A percentile compares a stretch with the other conserved stretches of the same genome.
Evolutionary conservation across 2,797 vertebrate species (phyloP).

Genomic region (Neosilurus hyrtlii): DNA sequence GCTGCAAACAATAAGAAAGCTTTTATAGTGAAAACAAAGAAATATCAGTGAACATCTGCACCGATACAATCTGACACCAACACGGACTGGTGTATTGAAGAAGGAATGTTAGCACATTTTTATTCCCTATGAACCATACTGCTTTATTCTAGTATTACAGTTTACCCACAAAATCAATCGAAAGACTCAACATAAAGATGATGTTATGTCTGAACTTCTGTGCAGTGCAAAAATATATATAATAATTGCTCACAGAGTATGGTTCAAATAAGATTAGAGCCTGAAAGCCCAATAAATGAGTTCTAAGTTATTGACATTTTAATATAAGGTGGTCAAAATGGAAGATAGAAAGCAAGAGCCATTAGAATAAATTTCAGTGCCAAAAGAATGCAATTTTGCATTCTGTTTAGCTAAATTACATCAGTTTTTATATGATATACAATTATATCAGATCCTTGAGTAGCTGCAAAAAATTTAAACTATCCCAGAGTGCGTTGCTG

Average conservation of each 20-base stretch:
- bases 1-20: slow-evolving; percentile 50
- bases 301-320: neutral
- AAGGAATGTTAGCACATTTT: slow-evolving; percentile 10
- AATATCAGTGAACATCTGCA: slow-evolving; percentile 65
- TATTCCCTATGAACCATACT: slow-evolving; percentile 13
- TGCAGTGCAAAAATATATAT: neutral
- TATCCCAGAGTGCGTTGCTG: no score
- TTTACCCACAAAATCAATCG: slow-evolving; percentile 17
- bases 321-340: neutral
- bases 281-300: slow-evolving; percentile 18
- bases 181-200: slow-evolving; percentile 27
- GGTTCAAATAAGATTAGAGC: neutral
- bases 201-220: slow-evolving; percentile 20
- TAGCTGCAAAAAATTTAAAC: no score
- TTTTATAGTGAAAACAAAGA: slow-evolving; percentile 43
- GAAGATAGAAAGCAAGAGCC: neutral
- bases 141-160: slow-evolving; percentile 16
- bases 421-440: neutral
- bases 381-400: neutral
- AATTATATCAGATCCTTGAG: neutral
- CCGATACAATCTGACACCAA: slow-evolving; percentile 54
- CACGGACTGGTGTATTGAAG: slow-evolving; percentile 30
- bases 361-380: neutral
- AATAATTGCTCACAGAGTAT: neutral
- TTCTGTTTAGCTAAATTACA: neutral